Evolutionary conservation across 2,888 invertebrate species (phyloP), one percentile per base, ranked within the genome.

Genomic region (Miltochrista miniata): DNA sequence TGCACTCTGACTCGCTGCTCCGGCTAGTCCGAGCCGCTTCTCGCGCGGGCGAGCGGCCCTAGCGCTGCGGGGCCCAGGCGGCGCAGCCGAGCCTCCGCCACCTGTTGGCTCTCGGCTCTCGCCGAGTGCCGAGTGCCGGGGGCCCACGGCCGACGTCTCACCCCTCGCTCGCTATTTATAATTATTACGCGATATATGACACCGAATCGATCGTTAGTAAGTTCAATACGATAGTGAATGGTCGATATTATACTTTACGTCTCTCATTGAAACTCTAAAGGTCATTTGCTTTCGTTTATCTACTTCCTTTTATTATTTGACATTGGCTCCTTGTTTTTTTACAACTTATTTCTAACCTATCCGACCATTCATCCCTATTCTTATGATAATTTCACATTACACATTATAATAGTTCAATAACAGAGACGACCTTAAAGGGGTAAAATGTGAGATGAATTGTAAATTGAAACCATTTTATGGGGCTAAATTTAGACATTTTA

Each of bases 141-240:
- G 11, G 2, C 18, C 5, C n/a, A n/a, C 18, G 18, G 2, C 72
- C 75, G 80, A 71, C 72, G 64, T 67, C 77, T 70, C 67, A 61
- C 52, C 59, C 74, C 74, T 83, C 74, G 78, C 74, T 85, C 76
- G 83, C 76, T 72, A 72, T 81, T 81, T 59, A 76, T 72, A 66
- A 72, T 74, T 75, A 74, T 76, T 75, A 73, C 79, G 79, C 78
- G 70, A 72, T 76, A 70, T 67, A 59, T 70, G 52, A 60, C 65
- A 68, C 71, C 80, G 76, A 76, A 70, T 72, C 74, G 48, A 63
- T 68, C 66, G 76, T 84, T 87, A 81, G 87, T 88, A 88, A 88
- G 87, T 87, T 81, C 68, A 48, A 71, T 76, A 76, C 75, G 73
- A 72, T 75, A 78, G 69, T 69, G 64, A 64, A 59, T 68, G 70